phyloP scores from a whole-genome alignment of 2,113 vertebrate genomes.

The Gulo gulo region DNA sequence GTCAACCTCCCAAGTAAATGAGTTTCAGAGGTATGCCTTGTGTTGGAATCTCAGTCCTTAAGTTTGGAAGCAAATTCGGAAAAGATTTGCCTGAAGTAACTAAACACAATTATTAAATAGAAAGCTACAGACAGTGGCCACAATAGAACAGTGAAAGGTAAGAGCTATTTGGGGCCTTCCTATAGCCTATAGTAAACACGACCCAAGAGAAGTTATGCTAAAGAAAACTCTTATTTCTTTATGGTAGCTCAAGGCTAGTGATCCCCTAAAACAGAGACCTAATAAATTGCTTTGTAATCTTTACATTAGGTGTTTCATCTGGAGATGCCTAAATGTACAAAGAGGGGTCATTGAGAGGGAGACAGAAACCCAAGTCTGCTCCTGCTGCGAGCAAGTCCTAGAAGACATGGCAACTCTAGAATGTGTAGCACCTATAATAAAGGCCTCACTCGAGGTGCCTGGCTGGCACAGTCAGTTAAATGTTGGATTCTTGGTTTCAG shows the following conservation, averaged over 20 bases:
- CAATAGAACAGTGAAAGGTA: neutral
- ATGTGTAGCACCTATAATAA: neutral
- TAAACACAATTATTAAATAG: neutral
- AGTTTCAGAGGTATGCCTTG: neutral
- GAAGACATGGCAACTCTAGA: neutral
- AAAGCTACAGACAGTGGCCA: neutral
- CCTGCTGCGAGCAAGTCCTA: neutral
- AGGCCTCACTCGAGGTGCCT: neutral
- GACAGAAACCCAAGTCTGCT: neutral
- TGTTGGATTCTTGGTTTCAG: no score
- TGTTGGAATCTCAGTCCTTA: neutral
- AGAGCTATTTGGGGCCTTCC: neutral
- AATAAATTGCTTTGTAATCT: neutral
- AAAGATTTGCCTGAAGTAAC: neutral
- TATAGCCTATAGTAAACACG: neutral
- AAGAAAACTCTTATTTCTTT: neutral
- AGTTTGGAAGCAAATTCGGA: neutral
- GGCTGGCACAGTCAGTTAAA: no score
- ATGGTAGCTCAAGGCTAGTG: neutral
- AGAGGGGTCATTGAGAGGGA: neutral
- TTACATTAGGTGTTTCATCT: neutral
- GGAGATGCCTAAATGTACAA: neutral
- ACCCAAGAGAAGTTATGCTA: neutral
- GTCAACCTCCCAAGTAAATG: neutral
- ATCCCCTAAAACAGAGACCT: neutral